These are phyloP conservation scores for Spisula subtruncata DNA, from an alignment of 2,888 invertebrate species.

Conservation along the genomic window DNA sequence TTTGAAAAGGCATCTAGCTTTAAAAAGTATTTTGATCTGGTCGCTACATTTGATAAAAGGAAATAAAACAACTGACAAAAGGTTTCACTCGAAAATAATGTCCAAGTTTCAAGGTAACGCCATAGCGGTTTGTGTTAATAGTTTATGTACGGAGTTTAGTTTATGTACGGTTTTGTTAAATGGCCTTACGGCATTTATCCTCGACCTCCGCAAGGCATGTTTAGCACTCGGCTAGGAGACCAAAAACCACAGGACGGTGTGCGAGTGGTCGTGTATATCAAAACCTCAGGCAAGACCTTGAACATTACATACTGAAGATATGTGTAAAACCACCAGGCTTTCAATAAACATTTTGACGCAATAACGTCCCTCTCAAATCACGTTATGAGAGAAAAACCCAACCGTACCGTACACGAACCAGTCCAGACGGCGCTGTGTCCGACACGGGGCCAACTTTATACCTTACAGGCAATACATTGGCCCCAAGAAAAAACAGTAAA, in stretches of 20 bases:
- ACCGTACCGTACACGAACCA: background rate
- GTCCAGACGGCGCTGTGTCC: background rate
- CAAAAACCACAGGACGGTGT: background rate
- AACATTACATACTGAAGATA: background rate
- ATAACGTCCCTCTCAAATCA: background rate
- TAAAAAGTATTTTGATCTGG: too few relatives aligned
- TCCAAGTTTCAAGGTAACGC: too few relatives aligned
- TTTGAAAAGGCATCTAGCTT: background rate
- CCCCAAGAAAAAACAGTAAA: too few relatives aligned
- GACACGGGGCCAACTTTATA: background rate
- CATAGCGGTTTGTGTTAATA: too few relatives aligned
- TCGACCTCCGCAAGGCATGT: background rate
- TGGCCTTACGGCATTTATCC: background rate
- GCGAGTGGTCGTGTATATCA: background rate
- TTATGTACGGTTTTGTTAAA: background rate
- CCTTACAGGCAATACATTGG: too few relatives aligned
- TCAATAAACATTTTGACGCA: background rate
- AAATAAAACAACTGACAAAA: too few relatives aligned
- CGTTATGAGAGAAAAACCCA: background rate
- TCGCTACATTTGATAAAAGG: too few relatives aligned
- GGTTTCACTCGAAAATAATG: too few relatives aligned
- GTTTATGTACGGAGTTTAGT: too few relatives aligned
- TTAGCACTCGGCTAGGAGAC: background rate
- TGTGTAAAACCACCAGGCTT: background rate
- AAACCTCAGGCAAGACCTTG: background rate